Evolutionary conservation across 2,113 vertebrate species (phyloP), one percentile per base, ranked within the genome.

Genomic region (Nycticryphes semicollaris): DNA sequence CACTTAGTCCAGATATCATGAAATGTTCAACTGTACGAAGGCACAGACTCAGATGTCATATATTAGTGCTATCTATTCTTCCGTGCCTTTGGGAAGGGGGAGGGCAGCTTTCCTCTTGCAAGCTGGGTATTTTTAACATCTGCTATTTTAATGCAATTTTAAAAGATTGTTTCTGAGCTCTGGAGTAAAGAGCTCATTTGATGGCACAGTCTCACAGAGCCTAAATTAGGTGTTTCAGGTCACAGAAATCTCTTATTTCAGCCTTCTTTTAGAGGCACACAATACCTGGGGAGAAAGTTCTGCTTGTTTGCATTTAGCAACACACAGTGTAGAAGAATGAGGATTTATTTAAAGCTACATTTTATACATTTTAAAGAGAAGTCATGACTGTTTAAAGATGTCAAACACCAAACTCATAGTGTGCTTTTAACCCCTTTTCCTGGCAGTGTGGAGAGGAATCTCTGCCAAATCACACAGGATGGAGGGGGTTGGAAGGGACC

Each of bases 51-150:
- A 87, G 76, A 93, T 93, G 60, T 89, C 6, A 3, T 85, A 35
- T 62, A 84, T 95, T 96, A 94, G 90, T 69, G 47, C 77, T 82
- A 95, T 90, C 96, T 96, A n/a, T 87, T 87, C 72, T 89, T 77
- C 73, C 59, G n/a, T 72, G 90, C 72, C 73, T 89, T 41, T 63
- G 82, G 39, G 39, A 74, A 78, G 35, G 54, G 37, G n/a, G 50
- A 66, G 12, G 45, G 24, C 28, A 87, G 27, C 22, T 68, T 68
- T 45, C n/a, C 28, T 86, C 79, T 94, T 83, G 60, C 45, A 54
- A 57, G 60, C 68, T 54, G 47, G 66, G 59, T 84, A 86, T 93
- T 97, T 96, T 96, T 94, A 93, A 89, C 93, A 96, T 93, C 90
- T 96, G 90, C 91, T 95, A 87, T 93, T 95, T 85, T 87, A 96